Evolutionary conservation across 2,888 invertebrate genomes (phyloP), one percentile per base, ranked within the genome.

Genomic region (Matsumyia berberina): DNA sequence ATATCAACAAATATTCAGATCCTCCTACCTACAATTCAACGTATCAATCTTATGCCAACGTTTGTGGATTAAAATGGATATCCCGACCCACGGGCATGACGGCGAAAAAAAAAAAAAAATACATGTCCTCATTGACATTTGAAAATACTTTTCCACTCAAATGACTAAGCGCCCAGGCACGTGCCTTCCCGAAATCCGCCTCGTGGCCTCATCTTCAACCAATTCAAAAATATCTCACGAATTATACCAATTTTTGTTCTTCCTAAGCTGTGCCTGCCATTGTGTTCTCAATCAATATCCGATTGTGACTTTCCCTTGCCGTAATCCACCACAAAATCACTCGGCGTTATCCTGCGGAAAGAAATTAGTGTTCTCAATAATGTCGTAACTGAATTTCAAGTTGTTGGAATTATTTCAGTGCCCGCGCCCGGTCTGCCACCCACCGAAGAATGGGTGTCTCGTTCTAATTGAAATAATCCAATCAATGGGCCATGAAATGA

Each of bases 401-500:
- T 67, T 60, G 67, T 49, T 24, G 67, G 53, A 77, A 53, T 67
- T 58, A 77, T 15, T 67, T 35, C 51, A 33, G 53, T 44, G 19
- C 8, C 37, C 15, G n/a, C 19, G 19, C 51, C 12, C n/a, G n/a
- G n/a, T n/a, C n/a, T n/a, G n/a, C n/a, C n/a, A n/a, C n/a, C n/a
- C 31, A 12, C 39, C 5, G 31, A 33, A 19, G 51, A 15, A 29
- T 49, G 51, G 31, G 53, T 24, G 24, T 24, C 11, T 77, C 60
- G 12, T 6, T 33, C 51, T 60, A 58, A 77, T 60, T 67, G 51
- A 69, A 77, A 77, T 77, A 67, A 77, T 69, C 60, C 53, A 69
- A 69, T 77, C 67, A 77, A 77, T 77, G 77, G 42, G 60, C 77
- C 77, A 77, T 77, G 51, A 77, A 69, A 69, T 69, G 46, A 31